phyloP scores from a whole-genome alignment of 2,113 vertebrate species.

The Bos indicus region DNA sequence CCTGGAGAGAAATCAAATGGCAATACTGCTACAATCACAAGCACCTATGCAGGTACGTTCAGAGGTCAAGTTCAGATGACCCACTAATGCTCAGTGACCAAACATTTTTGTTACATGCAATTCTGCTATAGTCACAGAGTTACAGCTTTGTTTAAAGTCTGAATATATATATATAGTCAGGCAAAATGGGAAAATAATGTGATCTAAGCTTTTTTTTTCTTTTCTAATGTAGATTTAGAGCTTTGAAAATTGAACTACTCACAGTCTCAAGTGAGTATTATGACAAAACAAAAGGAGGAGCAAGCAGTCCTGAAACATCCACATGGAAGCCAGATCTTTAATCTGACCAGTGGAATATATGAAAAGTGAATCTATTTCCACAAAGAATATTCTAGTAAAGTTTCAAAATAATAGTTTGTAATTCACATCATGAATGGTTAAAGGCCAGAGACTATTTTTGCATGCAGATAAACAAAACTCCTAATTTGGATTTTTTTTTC shows the following conservation, averaged over 20 bases:
- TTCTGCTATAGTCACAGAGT: background rate
- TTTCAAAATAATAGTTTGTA: background rate
- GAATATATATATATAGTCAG: background rate
- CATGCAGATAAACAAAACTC: background rate
- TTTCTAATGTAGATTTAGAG: background rate
- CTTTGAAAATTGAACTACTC: background rate
- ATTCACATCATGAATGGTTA: background rate
- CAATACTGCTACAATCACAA: background rate
- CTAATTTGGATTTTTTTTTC: background rate
- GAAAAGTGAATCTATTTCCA: background rate
- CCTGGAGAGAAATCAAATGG: background rate
- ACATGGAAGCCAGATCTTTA: background rate
- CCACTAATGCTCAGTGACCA: background rate
- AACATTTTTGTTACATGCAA: background rate
- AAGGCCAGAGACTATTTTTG: background rate
- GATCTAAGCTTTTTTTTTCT: background rate
- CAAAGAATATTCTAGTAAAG: background rate
- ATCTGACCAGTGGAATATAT: background rate
- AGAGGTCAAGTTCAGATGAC: background rate
- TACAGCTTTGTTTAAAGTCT: background rate
- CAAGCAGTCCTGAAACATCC: background rate
- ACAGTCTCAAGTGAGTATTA: background rate
- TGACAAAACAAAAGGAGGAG: background rate
- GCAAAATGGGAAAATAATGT: background rate
- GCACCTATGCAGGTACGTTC: background rate